Evolutionary conservation across 2,797 vertebrate genomes (phyloP).

Genomic region (Spinibarbus caldwelli): DNA sequence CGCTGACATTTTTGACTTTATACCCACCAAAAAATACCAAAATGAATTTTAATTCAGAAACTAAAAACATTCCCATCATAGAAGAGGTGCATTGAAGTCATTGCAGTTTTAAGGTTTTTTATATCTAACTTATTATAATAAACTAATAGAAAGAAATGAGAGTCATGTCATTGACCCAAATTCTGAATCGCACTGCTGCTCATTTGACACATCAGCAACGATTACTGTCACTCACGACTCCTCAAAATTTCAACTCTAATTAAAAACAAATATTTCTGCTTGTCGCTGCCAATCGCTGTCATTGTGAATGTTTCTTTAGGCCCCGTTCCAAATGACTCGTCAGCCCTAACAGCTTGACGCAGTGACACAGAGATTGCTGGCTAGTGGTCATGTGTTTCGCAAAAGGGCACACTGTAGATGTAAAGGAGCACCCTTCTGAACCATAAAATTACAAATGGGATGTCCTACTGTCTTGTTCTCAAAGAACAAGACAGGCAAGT

Average conservation of each 20-base stretch:
- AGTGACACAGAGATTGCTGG: neutral
- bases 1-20: neutral
- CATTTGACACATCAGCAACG: neutral
- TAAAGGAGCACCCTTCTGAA: neutral
- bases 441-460: constrained; percentile 19
- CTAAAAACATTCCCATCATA: neutral
- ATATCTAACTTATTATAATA: neutral
- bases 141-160: neutral
- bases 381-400: neutral
- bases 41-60: neutral
- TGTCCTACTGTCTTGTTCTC: neutral
- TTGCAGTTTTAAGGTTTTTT: neutral
- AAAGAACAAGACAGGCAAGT: neutral
- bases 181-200: neutral
- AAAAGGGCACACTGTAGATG: neutral
- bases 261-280: neutral
- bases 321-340: neutral
- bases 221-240: neutral
- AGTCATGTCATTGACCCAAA: neutral
- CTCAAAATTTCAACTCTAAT: neutral
- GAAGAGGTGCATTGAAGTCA: neutral
- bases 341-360: neutral
- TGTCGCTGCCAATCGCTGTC: neutral
- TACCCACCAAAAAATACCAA: neutral
- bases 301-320: neutral